phyloP scores from a whole-genome alignment of 2,113 vertebrate species.

The pig (Sus scrofa) region DNA sequence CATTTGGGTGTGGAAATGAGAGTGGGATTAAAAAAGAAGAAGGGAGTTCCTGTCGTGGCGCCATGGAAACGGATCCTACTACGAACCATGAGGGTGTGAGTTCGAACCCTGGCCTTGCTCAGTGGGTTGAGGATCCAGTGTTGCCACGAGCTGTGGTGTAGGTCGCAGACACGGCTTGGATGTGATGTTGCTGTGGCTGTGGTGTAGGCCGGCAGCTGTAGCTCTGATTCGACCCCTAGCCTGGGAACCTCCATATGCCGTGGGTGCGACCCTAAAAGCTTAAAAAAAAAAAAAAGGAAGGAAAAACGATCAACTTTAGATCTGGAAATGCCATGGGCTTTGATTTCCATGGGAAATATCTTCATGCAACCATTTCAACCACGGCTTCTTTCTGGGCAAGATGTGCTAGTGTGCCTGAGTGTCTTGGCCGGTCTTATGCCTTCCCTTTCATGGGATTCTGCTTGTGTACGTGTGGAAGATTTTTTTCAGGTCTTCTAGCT shows the following conservation, averaged over 20 bases:
- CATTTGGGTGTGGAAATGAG: not conserved
- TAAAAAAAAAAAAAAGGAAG: not conserved
- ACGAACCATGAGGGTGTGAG: too few relatives aligned
- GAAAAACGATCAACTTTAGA: not conserved
- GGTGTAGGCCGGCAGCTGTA: too few relatives aligned
- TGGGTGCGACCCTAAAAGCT: too few relatives aligned
- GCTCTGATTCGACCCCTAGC: too few relatives aligned
- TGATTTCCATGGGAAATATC: slow-evolving; percentile 35
- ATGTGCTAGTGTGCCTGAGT: slow-evolving; percentile 40
- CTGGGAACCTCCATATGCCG: too few relatives aligned
- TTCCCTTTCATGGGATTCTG: slow-evolving; percentile 82
- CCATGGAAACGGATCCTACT: too few relatives aligned
- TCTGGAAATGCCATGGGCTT: not conserved
- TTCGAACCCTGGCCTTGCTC: too few relatives aligned
- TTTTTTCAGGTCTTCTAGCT: slow-evolving; percentile 81
- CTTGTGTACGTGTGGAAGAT: slow-evolving; percentile 74
- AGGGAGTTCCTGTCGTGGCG: too few relatives aligned
- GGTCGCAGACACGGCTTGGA: too few relatives aligned
- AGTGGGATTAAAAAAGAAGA: not conserved
- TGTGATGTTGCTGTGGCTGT: too few relatives aligned
- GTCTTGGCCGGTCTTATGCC: slow-evolving; percentile 76
- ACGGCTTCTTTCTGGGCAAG: slow-evolving; percentile 15
- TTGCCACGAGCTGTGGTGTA: too few relatives aligned
- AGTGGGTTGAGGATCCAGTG: too few relatives aligned
- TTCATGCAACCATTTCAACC: slow-evolving; percentile 17